phyloP scores from a whole-genome alignment of 2,113 vertebrate genomes.

The Nesogale talazaci region DNA sequence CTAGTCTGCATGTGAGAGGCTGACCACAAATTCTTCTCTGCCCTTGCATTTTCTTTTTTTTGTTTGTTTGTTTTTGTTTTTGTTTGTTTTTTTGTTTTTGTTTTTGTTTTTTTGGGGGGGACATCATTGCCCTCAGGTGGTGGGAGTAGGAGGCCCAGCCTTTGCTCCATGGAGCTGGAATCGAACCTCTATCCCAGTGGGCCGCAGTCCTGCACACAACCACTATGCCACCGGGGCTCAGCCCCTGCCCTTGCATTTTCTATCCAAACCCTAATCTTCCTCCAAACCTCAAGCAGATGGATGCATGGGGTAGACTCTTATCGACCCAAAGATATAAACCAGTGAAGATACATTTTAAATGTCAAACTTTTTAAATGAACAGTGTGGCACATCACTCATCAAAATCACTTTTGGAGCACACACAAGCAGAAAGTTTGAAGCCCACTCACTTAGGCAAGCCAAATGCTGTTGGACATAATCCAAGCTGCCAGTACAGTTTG shows the following conservation, averaged over 20 bases:
- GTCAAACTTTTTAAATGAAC: not conserved
- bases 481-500: not conserved
- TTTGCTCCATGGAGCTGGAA: no score
- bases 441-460: not conserved
- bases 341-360: slow-evolving; percentile 9
- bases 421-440: not conserved
- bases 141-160: no score
- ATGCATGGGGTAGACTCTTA: not conserved
- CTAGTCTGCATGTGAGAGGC: not conserved
- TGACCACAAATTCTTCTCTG: not conserved
- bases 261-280: not conserved
- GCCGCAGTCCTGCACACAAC: no score
- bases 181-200: no score
- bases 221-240: no score
- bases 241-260: not conserved
- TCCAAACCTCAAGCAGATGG: not conserved
- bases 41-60: slow-evolving; percentile 3
- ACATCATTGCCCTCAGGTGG: no score
- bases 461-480: not conserved
- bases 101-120: no score
- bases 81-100: no score
- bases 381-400: not conserved
- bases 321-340: not conserved
- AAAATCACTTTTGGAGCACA: not conserved
- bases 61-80: no score